phyloP scores from a whole-genome alignment of 2,113 vertebrate species.

The Pseudorectes ferrugineus region DNA sequence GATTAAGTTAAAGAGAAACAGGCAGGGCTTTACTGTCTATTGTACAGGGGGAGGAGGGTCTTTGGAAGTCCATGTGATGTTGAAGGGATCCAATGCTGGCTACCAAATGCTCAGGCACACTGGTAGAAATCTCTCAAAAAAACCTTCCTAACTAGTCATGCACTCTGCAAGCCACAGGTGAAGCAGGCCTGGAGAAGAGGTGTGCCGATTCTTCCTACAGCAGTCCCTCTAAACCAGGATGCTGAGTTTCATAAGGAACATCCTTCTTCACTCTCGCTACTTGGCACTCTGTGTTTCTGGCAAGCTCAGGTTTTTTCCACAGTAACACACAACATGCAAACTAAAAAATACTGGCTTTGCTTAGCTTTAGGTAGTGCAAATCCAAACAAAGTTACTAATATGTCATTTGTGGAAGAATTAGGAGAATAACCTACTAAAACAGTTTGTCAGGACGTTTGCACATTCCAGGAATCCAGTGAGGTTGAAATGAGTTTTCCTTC shows the following conservation, averaged over 20 bases:
- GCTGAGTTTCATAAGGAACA: neutral
- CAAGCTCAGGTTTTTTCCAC: neutral
- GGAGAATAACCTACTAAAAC: neutral
- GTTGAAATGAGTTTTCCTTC: neutral
- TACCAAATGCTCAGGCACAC: neutral
- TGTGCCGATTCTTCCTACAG: neutral
- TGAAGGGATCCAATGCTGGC: neutral
- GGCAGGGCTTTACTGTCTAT: neutral
- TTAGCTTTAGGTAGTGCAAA: neutral
- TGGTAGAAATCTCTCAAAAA: neutral
- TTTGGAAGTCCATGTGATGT: rapidly evolving
- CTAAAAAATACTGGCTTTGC: neutral
- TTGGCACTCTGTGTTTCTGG: neutral
- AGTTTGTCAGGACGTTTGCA: neutral
- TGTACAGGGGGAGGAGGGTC: neutral
- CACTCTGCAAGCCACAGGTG: neutral
- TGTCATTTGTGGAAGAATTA: neutral
- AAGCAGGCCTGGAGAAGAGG: neutral
- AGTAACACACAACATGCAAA: neutral
- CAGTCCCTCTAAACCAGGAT: neutral
- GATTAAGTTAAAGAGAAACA: neutral
- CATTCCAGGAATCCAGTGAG: neutral
- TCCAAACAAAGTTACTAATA: neutral
- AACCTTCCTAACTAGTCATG: neutral
- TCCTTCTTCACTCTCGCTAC: neutral